Conservation (phyloP, 2,113 vertebrate species). For the Aspiorhynchus laticeps region DNA sequence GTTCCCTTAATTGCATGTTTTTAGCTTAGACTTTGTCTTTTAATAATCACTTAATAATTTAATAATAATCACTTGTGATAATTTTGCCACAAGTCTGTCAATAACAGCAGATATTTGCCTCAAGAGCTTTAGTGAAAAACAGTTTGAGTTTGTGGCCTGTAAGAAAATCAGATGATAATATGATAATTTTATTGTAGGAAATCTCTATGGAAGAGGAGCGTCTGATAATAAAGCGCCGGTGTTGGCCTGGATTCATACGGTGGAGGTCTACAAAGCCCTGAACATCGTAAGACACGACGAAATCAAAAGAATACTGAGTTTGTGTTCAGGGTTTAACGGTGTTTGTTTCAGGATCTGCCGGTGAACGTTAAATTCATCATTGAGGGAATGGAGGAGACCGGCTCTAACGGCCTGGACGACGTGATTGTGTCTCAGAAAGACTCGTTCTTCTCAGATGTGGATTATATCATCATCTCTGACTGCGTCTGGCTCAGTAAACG, state of each 20-base stretch:
- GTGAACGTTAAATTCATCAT: constrained; percentile 83
- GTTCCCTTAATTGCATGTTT: not conserved
- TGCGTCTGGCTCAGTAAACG: constrained; percentile 77
- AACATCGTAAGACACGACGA: constrained; percentile 66
- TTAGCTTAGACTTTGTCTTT: not conserved
- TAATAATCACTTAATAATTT: too few relatives aligned
- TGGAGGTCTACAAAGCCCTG: constrained; percentile 76
- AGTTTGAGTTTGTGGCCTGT: not conserved
- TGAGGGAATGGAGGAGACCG: constrained; percentile 85
- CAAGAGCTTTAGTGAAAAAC: too few relatives aligned
- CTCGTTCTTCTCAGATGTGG: constrained; percentile 79
- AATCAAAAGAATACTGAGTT: not conserved
- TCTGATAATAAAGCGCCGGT: constrained; percentile 85
- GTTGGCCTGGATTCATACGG: constrained; percentile 81
- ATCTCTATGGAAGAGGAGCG: constrained; percentile 80
- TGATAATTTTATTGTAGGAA: constrained; percentile 63
- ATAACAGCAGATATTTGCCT: not conserved
- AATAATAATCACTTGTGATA: too few relatives aligned
- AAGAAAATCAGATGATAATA: not conserved
- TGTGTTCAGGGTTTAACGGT: not conserved
- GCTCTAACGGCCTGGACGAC: constrained; percentile 77
- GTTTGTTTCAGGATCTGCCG: constrained; percentile 73
- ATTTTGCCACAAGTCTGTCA: not conserved
- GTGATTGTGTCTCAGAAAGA: constrained; percentile 77
- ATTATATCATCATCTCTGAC: constrained; percentile 82